phyloP scores from a whole-genome alignment of 1,140 invertebrate species.

The Adelges cooleyi region DNA sequence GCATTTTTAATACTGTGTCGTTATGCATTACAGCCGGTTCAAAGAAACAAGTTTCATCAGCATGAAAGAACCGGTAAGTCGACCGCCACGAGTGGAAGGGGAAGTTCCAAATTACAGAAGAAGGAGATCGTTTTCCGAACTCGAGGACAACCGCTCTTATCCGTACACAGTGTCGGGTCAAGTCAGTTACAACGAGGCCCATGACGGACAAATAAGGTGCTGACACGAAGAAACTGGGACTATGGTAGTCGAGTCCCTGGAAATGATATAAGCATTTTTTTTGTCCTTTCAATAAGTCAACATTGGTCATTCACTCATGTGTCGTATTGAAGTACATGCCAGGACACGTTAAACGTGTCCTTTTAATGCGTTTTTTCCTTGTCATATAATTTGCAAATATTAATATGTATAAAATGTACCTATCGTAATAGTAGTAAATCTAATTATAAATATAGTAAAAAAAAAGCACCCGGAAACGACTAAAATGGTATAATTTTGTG shows the following conservation, averaged over 20 bases:
- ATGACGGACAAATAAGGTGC: constrained; percentile 19
- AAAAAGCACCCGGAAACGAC: no score
- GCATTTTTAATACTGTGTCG: background rate
- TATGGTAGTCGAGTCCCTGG: constrained; percentile 20
- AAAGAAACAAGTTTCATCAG: constrained; percentile 24
- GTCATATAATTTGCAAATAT: no score
- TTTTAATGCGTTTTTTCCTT: no score
- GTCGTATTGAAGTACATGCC: no score
- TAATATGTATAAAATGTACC: no score
- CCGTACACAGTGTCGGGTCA: background rate
- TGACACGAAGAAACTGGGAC: constrained; percentile 16
- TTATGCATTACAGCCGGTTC: background rate
- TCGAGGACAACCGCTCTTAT: constrained; percentile 3
- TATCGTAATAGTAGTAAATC: no score
- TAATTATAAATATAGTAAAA: no score
- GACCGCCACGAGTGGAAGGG: background rate
- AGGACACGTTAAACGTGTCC: no score
- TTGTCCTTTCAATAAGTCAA: no score
- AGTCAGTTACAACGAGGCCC: constrained; percentile 1
- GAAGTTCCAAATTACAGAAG: background rate
- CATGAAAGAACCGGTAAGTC: constrained; percentile 3
- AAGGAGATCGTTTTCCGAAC: constrained; percentile 15
- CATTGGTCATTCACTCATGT: no score
- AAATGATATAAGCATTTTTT: constrained; percentile 1
- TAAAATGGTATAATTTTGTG: no score